Evolutionary conservation across 2,797 vertebrate species (phyloP), one percentile per base, ranked within the genome.

Genomic region (Falco novaeseelandiae): DNA sequence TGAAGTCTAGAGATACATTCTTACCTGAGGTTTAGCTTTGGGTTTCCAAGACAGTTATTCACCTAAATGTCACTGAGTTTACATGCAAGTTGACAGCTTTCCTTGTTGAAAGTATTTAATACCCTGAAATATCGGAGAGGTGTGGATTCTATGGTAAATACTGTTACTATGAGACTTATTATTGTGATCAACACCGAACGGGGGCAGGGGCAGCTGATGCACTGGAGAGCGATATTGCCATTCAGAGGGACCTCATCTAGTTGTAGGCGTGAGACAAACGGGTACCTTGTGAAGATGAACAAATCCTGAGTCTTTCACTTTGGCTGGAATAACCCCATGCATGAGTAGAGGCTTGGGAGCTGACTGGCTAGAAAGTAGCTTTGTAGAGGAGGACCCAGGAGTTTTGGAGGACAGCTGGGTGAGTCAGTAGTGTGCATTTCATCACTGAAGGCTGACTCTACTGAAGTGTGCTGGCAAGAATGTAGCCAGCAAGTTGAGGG

Each of bases 181-280:
- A 5, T 27, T 71, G 25, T 3, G 5, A 13, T 72, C 7, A 27
- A 7, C 25, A 15, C 20, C 55, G 30, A 44, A 6, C 16, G 62
- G 58, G 16, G 27, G 3, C 0, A 0, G 7, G 13, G 57, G 19
- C 51, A 42, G 18, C 26, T 69, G 21, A 38, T 65, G 23, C 27
- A 5, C 23, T 86, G 52, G 30, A 23, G 27, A 20, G 16, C 48
- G 79, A 4, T 1, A 2, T 57, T 74, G 34, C 65, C 23, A 19
- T 73, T 65, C 51, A 62, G 76, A 57, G 14, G 6, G 12, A 58
- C 36, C 12, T 85, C 11, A 17, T 57, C 29, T 46, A 12, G 29
- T 34, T 58, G 8, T 38, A 40, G 48, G 36, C 46, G 18, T n/a
- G 49, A n/a, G 22, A 36, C 5, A 26, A 26, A 19, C 34, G 34